Evolutionary conservation across 2,113 vertebrate genomes (phyloP), one percentile per base, ranked within the genome.

Genomic region (Rhinolophus sinicus): DNA sequence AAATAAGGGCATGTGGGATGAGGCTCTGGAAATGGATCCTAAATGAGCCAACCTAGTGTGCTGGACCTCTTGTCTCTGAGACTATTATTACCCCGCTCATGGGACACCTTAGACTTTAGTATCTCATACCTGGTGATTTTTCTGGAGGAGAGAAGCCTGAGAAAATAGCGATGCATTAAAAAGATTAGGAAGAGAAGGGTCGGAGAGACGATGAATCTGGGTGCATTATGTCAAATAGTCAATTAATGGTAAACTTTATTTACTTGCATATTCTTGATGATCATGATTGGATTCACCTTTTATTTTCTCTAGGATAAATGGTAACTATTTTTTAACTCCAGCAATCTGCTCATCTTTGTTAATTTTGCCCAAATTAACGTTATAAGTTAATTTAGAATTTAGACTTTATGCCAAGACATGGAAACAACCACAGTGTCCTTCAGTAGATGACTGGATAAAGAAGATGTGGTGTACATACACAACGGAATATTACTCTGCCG

Each of bases 341-440:
- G 33, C 52, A 76, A 64, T 81, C 52, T 65, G 76, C n/a, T 77
- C 35, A 54, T 70, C 13, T 65, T 72, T 89, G 47, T 75, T 73
- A 47, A 92, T 86, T 94, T 84, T 88, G 28, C 19, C 22, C 82
- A 85, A 95, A 65, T 78, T 24, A 44, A 88, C 28, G 44, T 88
- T 64, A n/a, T 76, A 76, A 28, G 10, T 47, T 76, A 76, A 60
- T 47, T 84, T 62, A 64, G 40, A 62, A 64, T 73, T 88, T 38
- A 35, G 13, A 28, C 24, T 50, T 50, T 50, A 50, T 50, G 47
- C 47, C 11, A 50, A 50, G 47, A 13, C 47, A 50, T 50, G 11
- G 11, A 50, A 50, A 50, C 47, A 50, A 50, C 47, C 47, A 50
- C 47, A 12, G 47, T 50, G 47, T 50, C 47, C 47, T 50, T 50